Percentiles rank a stretch among this genome's conserved stretches.
These are phyloP conservation scores for Riptortus pedestris DNA, from an alignment of 1,140 invertebrate species.

Conservation along the genomic window DNA sequence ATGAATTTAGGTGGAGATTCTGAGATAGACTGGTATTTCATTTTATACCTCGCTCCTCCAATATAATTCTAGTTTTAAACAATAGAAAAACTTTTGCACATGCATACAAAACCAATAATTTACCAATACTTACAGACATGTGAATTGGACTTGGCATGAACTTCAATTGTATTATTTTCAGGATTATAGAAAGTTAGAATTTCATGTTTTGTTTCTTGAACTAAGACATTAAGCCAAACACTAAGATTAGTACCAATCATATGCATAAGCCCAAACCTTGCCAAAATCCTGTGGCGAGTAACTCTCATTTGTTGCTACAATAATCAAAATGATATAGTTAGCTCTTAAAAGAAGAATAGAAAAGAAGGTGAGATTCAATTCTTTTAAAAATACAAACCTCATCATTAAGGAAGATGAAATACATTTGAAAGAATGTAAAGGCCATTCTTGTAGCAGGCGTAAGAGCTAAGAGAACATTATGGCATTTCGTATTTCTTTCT, in stretches of 20 bases:
- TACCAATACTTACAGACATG: conserved; percentile 32
- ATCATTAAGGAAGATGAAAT: conserved; percentile 91
- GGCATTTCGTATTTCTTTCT: conserved; percentile 70
- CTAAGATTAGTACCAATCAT: conserved; percentile 92
- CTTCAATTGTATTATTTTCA: conserved; percentile 57
- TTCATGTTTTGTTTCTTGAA: conserved; percentile 89
- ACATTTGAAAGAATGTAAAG: conserved; percentile 91
- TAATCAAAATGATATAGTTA: conserved; percentile 22
- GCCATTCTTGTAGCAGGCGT: conserved; percentile 80
- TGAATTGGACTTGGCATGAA: conserved; percentile 29
- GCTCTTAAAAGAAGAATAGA: neutral
- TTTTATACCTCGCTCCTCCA: too few species aligned
- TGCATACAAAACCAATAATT: too few species aligned
- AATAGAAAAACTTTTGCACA: too few species aligned
- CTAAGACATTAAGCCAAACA: conserved; percentile 83
- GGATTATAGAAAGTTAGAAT: conserved; percentile 81
- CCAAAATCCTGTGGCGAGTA: conserved; percentile 73
- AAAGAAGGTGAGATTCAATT: neutral
- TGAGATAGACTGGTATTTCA: too few species aligned
- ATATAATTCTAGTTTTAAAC: too few species aligned
- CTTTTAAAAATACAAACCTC: conserved; percentile 46
- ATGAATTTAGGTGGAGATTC: too few species aligned
- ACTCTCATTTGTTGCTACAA: conserved; percentile 70
- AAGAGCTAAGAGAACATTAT: conserved; percentile 73
- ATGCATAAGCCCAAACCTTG: conserved; percentile 86